Evolutionary conservation across 2,797 vertebrate genomes (phyloP).

Genomic region (Coccyzus lansbergi): DNA sequence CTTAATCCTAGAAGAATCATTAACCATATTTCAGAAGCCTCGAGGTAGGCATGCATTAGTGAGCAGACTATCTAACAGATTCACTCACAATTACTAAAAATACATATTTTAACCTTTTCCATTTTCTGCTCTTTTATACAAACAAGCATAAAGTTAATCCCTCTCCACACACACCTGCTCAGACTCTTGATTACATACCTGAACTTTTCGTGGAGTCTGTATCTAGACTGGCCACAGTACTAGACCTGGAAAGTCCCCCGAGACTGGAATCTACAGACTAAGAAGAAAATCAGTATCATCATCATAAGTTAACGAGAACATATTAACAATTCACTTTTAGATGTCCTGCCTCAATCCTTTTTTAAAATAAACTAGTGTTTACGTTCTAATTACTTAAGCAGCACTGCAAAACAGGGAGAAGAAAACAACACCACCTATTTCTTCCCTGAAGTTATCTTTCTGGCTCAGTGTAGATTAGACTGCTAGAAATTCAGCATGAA

Average conservation of each 20-base stretch:
- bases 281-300: background rate
- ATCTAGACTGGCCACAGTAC: constrained; percentile 97
- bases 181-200: constrained; percentile 78
- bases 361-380: background rate
- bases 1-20: background rate
- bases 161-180: background rate
- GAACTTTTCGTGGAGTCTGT: constrained; percentile 97
- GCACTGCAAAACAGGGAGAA: background rate
- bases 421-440: background rate
- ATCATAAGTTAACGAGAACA: background rate
- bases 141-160: background rate
- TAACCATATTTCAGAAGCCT: background rate
- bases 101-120: background rate
- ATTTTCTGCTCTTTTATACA: background rate
- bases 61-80: background rate
- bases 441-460: background rate
- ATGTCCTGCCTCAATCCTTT: background rate
- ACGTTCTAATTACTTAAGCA: background rate
- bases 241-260: constrained; percentile 95
- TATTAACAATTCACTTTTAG: background rate
- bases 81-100: background rate
- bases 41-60: background rate
- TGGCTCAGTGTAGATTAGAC: background rate
- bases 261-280: constrained; percentile 98
- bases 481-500: background rate